These are phyloP conservation scores for Strigamia maritima DNA, from an alignment of 2,888 invertebrate genomes.

Conservation along the genomic window DNA sequence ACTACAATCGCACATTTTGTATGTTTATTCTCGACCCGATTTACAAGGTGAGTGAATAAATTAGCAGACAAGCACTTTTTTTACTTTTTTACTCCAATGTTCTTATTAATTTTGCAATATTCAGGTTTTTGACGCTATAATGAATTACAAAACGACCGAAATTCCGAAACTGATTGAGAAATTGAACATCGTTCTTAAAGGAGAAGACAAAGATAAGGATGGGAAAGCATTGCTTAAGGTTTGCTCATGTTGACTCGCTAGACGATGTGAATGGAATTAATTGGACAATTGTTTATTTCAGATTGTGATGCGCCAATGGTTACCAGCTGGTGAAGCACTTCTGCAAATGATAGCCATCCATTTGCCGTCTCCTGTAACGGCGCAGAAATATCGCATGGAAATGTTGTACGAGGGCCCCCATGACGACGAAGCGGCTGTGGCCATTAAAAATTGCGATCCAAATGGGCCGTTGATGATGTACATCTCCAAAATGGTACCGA, in stretches of 20 bases:
- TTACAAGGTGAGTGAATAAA: too few relatives aligned
- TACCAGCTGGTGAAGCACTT: slow-evolving; percentile 98
- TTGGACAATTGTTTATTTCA: slow-evolving; percentile 48
- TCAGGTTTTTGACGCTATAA: slow-evolving; percentile 70
- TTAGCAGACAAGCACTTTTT: too few relatives aligned
- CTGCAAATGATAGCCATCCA: slow-evolving; percentile 99
- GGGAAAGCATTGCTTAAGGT: slow-evolving; percentile 93
- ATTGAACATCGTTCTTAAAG: slow-evolving; percentile 84
- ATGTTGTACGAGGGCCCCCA: slow-evolving; percentile 98
- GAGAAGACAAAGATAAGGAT: slow-evolving; percentile 94
- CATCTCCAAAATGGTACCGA: slow-evolving; percentile 99
- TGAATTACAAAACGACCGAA: slow-evolving; percentile 95
- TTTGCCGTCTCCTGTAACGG: slow-evolving; percentile 96
- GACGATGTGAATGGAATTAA: too few relatives aligned
- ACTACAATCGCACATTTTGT: slow-evolving; percentile 93
- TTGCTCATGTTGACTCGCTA: neutral
- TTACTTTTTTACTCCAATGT: too few relatives aligned
- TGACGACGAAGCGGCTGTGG: slow-evolving; percentile 88
- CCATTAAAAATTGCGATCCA: slow-evolving; percentile 81
- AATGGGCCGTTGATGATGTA: slow-evolving; percentile 99
- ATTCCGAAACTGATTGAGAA: slow-evolving; percentile 82
- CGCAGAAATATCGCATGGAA: slow-evolving; percentile 99
- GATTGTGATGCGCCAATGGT: slow-evolving; percentile 98
- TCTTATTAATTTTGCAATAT: neutral
- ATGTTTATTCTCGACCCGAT: slow-evolving; percentile 99